Evolutionary conservation across 2,113 vertebrate species (phyloP).

Genomic region (Antigone vipio): DNA sequence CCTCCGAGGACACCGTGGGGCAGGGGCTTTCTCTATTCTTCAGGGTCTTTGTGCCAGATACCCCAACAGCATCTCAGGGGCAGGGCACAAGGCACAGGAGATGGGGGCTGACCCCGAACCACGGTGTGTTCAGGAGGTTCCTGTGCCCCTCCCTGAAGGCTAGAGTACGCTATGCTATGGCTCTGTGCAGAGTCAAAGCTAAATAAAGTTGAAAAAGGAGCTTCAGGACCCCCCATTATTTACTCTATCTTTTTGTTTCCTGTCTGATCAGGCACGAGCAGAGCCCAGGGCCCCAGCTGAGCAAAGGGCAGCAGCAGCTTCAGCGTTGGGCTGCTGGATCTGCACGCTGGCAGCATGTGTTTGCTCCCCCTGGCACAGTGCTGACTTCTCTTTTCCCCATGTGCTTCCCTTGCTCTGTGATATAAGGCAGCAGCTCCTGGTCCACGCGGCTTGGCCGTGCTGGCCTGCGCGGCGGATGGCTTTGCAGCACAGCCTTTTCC

Average conservation of each 20-base stretch:
- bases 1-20: background rate
- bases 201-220: constrained; percentile 50
- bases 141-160: background rate
- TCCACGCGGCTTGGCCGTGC: background rate
- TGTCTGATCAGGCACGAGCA: background rate
- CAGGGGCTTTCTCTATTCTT: background rate
- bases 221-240: constrained; percentile 41
- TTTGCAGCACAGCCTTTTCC: background rate
- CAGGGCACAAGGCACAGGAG: background rate
- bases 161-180: background rate
- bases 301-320: constrained; percentile 1
- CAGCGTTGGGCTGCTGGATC: background rate
- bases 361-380: background rate
- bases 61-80: background rate
- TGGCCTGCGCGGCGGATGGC: background rate
- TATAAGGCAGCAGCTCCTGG: background rate
- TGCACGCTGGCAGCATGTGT: background rate
- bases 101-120: background rate
- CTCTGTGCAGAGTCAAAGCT: constrained; percentile 43
- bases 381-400: background rate
- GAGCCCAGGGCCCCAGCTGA: background rate
- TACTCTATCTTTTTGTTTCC: constrained; percentile 51
- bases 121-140: background rate
- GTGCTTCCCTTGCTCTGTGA: background rate
- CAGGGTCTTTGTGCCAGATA: background rate